Conservation (phyloP, 92 coral and sea anemone species). For the Paragorgia papillata region DNA sequence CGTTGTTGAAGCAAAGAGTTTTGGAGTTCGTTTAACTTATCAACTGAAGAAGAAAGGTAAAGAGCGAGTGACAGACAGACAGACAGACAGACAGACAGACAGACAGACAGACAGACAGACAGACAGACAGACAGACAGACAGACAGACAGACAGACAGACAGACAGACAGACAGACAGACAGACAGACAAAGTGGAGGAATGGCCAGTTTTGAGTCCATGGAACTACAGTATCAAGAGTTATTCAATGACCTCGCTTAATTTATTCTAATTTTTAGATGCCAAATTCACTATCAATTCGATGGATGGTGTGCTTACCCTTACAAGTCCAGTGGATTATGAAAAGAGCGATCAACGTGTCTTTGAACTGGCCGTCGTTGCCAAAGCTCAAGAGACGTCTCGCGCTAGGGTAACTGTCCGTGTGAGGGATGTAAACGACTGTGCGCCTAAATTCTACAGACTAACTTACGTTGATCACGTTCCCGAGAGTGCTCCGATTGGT, state of each 20-base stretch:
- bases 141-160: no score
- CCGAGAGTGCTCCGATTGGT: conserved; percentile 96
- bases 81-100: no score
- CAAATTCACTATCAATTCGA: conserved; percentile 70
- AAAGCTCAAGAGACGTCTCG: conserved; percentile 56
- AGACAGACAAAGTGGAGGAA: no score
- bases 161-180: no score
- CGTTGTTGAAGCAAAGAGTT: conserved; percentile 71
- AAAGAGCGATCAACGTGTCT: conserved; percentile 64
- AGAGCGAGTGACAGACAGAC: neutral
- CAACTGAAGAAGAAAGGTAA: conserved; percentile 67
- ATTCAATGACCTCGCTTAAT: no score
- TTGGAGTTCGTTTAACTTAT: conserved; percentile 70
- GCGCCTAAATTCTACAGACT: conserved; percentile 76
- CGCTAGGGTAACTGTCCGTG: conserved; percentile 67
- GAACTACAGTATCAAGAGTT: no score
- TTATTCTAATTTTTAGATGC: conserved; percentile 22
- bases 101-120: no score
- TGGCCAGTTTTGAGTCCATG: no score
- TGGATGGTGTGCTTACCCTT: conserved; percentile 76
- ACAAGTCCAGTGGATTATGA: conserved; percentile 81
- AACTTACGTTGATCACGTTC: conserved; percentile 75
- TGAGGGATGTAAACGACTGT: conserved; percentile 85
- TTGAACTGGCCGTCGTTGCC: conserved; percentile 62
- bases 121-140: no score